Evolutionary conservation across 2,797 vertebrate species (phyloP), one percentile per base, ranked within the genome.

Genomic region (Gambelia wislizenii): DNA sequence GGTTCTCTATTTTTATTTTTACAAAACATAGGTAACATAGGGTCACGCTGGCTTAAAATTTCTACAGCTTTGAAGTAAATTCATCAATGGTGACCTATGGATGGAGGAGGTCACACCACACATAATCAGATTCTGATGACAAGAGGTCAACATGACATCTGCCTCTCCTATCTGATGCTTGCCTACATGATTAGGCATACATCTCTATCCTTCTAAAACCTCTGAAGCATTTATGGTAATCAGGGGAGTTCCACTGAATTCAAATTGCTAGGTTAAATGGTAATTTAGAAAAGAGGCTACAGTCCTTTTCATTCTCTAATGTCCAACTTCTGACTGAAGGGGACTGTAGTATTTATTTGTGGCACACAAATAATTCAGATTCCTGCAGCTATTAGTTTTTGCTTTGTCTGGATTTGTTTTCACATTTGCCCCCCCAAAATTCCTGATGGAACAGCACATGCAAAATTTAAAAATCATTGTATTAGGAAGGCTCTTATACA

Each of bases 61-160:
- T 44, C 88, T 42, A 88, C 14, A 69, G 52, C 22, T 84, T 89
- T 79, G 8, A 30, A 83, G 33, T 87, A 75, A 85, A 2, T 79
- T 90, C 1, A 89, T 90, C 47, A 86, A 47, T 83, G 20, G n/a
- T 83, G 59, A 83, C 72, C 85, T 86, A 84, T 44, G 88, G 67
- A 92, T 7, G 33, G 81, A 89, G 49, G 42, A 93, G 61, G 88
- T 92, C 76, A 95, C 88, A 92, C 72, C 83, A 0, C 49, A 91
- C 74, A 91, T 89, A 94, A 93, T 88, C 90, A 93, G 74, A 92
- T 85, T 91, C 80, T 83, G 84, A 86, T 1, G 69, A 90, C 87
- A 92, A 90, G 49, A 93, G 88, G 77, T 94, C 86, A 92, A 84
- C 36, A 70, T 52, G 90, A 86, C 89, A 95, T 93, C 89, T 91